Evolutionary conservation across 2,888 invertebrate genomes (phyloP).

Genomic region (Cloeon dipterum): DNA sequence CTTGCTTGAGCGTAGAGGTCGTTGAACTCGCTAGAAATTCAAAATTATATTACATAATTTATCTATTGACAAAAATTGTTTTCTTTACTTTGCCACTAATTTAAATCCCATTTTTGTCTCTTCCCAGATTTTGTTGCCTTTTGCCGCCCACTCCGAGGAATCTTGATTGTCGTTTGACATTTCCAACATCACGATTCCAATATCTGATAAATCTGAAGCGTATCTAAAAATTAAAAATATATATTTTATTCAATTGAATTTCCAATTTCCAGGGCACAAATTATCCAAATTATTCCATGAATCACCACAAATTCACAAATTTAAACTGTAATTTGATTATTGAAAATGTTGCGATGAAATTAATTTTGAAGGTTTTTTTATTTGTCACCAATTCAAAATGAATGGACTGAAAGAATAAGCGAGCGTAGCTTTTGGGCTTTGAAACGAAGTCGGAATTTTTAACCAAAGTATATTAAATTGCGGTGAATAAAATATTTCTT

Average conservation of each 20-base stretch:
- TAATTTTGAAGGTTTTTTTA: no score
- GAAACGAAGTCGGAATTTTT: no score
- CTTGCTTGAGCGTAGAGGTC: conserved; percentile 23
- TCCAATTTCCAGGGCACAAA: no score
- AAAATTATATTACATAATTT: not conserved
- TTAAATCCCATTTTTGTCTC: conserved; percentile 28
- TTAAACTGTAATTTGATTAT: no score
- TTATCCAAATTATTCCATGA: no score
- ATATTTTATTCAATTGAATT: not conserved
- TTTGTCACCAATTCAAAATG: no score
- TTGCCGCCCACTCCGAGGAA: conserved; percentile 19
- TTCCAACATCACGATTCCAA: conserved; percentile 25
- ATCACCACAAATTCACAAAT: no score
- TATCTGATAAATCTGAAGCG: conserved; percentile 27
- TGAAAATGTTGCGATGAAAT: no score
- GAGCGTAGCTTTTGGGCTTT: no score
- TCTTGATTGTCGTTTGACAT: conserved; percentile 21
- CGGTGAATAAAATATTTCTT: conserved; percentile 5
- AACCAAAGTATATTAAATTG: no score
- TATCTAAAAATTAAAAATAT: no score
- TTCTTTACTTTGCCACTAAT: conserved; percentile 22
- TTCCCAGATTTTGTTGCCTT: conserved; percentile 22
- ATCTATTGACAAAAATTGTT: not conserved
- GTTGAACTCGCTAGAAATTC: conserved; percentile 21
- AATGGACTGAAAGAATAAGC: no score